A percentile compares a stretch with the other conserved stretches of the same genome.
Evolutionary conservation across 2,888 invertebrate species (phyloP).

Genomic region (Sphecodes monilicornis): DNA sequence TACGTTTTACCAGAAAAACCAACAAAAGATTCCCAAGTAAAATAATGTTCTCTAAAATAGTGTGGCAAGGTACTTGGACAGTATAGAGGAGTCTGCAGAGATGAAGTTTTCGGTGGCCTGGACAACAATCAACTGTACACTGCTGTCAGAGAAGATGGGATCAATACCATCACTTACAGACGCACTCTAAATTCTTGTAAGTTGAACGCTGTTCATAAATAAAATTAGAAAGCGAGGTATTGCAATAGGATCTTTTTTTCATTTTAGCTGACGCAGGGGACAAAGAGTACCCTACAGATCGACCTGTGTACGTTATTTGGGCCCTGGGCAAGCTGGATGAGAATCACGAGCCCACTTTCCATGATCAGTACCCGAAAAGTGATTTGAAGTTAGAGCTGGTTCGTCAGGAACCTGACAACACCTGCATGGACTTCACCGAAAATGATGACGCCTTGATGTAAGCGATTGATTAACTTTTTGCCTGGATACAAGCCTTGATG

Average conservation of each 20-base stretch:
- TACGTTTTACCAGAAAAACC: slow-evolving; percentile 82
- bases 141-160: slow-evolving; percentile 89
- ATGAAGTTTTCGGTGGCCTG: slow-evolving; percentile 92
- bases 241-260: neutral
- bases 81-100: slow-evolving; percentile 94
- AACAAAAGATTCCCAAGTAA: neutral
- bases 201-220: slow-evolving; percentile 69
- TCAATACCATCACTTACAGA: slow-evolving; percentile 92
- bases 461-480: neutral
- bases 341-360: slow-evolving; percentile 92
- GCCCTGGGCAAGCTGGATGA: slow-evolving; percentile 92
- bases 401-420: slow-evolving; percentile 88
- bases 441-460: slow-evolving; percentile 76
- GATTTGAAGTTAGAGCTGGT: slow-evolving; percentile 89
- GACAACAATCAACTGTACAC: slow-evolving; percentile 93
- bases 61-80: slow-evolving; percentile 94
- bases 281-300: slow-evolving; percentile 89
- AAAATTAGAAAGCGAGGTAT: neutral
- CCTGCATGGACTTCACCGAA: slow-evolving; percentile 91
- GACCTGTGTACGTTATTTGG: slow-evolving; percentile 90
- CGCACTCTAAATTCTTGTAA: slow-evolving; percentile 91
- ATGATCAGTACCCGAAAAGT: slow-evolving; percentile 91
- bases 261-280: slow-evolving; percentile 91
- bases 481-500: no score
- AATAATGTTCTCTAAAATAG: slow-evolving; percentile 82